Percentiles rank a stretch among this genome's conserved stretches.
Evolutionary conservation across 2,797 vertebrate species (phyloP).

Genomic region (Mormyrops attenuatus): DNA sequence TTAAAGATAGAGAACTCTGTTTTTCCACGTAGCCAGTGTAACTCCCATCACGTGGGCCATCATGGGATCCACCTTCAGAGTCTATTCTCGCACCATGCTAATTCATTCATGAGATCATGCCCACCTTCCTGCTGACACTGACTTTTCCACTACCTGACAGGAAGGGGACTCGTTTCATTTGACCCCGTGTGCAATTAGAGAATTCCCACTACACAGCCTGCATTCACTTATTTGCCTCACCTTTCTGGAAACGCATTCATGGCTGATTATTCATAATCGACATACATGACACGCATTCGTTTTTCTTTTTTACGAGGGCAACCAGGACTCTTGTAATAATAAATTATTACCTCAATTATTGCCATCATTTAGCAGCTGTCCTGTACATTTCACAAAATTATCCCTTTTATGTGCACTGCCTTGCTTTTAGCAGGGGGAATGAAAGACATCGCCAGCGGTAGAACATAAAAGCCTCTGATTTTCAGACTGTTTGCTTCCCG

Average conservation of each 20-base stretch:
- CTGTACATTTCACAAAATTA: background rate
- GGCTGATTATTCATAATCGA: background rate
- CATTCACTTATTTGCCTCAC: background rate
- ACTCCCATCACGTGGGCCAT: no score
- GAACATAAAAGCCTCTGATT: conserved; percentile 8
- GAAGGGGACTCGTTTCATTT: background rate
- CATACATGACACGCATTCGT: background rate
- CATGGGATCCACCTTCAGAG: background rate
- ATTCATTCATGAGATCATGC: background rate
- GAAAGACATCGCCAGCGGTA: background rate
- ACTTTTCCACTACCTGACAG: background rate
- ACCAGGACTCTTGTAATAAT: conserved; percentile 9
- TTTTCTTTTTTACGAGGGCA: background rate
- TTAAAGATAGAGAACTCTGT: background rate
- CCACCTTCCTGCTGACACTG: background rate
- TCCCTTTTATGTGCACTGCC: conserved; percentile 14
- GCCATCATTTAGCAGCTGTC: background rate
- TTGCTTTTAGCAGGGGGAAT: background rate
- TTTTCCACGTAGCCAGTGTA: background rate
- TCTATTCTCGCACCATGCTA: background rate
- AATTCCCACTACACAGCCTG: background rate
- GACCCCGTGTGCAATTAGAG: background rate
- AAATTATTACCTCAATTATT: conserved; percentile 10
- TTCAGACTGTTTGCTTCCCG: background rate
- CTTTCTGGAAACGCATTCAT: background rate